Percentiles rank a stretch among this genome's conserved stretches.
phyloP scores from a whole-genome alignment of 2,888 invertebrate species.

The Chloroclystis v-ata region DNA sequence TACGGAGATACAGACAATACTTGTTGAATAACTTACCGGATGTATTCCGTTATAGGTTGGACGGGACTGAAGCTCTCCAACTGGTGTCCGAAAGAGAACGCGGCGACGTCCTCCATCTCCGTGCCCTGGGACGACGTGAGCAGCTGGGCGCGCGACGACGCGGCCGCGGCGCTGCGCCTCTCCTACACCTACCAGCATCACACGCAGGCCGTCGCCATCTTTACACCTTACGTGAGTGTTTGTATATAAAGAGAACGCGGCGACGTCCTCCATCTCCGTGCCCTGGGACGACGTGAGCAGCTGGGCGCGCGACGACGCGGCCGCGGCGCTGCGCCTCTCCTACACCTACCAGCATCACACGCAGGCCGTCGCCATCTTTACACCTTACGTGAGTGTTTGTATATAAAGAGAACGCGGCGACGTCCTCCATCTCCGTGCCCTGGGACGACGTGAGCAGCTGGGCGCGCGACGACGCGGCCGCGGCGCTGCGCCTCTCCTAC shows the following conservation, averaged over 20 bases:
- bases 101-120: no score
- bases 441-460: constrained; percentile 91
- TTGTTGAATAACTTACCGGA: no score
- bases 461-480: constrained; percentile 94
- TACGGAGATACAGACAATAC: no score
- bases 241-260: constrained; percentile 67
- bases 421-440: no score
- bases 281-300: constrained; percentile 87
- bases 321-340: constrained; percentile 92
- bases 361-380: no score
- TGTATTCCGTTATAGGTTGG: constrained; percentile 71
- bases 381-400: no score
- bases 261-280: no score
- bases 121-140: constrained; percentile 85
- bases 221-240: no score
- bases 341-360: constrained; percentile 74
- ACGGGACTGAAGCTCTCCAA: constrained; percentile 86
- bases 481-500: constrained; percentile 94
- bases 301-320: constrained; percentile 95
- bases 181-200: constrained; percentile 80
- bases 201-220: no score
- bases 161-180: constrained; percentile 93
- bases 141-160: constrained; percentile 94
- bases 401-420: constrained; percentile 60
- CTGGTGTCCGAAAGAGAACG: constrained; percentile 77